A percentile compares a stretch with the other conserved stretches of the same genome.
phyloP scores from a whole-genome alignment of 23 tunicate genomes.

The Phallusia fumigata region DNA sequence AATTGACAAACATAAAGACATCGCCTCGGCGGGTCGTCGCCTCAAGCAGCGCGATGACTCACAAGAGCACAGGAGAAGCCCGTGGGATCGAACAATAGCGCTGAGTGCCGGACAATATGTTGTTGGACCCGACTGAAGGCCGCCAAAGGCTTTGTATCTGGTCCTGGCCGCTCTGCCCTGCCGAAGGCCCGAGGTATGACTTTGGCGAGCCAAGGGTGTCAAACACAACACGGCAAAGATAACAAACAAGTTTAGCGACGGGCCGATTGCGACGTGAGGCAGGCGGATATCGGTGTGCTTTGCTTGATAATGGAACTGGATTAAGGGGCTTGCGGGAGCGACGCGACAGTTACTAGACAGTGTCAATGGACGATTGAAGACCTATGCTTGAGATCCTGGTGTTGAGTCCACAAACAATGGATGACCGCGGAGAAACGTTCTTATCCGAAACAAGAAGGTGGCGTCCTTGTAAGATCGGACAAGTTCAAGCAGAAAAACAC shows the following conservation, averaged over 20 bases:
- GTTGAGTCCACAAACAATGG: too few species aligned
- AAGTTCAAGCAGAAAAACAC: too few species aligned
- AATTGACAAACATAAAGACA: too few species aligned
- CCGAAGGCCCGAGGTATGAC: neutral
- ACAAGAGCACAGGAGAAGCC: too few species aligned
- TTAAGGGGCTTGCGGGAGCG: neutral
- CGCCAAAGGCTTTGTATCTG: neutral
- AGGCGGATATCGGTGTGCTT: neutral
- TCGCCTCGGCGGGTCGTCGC: neutral
- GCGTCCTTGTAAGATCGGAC: too few species aligned
- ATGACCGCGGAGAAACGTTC: too few species aligned
- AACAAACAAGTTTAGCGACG: slow-evolving; percentile 6
- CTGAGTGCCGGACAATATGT: neutral
- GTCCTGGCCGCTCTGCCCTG: neutral
- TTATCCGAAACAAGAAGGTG: too few species aligned
- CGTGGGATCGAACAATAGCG: too few species aligned
- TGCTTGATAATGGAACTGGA: neutral
- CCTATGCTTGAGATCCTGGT: too few species aligned
- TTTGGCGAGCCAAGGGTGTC: slow-evolving; percentile 1
- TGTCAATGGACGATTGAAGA: neutral
- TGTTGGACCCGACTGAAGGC: neutral
- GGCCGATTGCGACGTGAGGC: neutral
- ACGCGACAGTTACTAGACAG: neutral
- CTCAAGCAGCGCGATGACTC: slow-evolving; percentile 4
- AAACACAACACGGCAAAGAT: neutral